Evolutionary conservation across 2,797 vertebrate genomes (phyloP).

Genomic region (Morus bassanus): DNA sequence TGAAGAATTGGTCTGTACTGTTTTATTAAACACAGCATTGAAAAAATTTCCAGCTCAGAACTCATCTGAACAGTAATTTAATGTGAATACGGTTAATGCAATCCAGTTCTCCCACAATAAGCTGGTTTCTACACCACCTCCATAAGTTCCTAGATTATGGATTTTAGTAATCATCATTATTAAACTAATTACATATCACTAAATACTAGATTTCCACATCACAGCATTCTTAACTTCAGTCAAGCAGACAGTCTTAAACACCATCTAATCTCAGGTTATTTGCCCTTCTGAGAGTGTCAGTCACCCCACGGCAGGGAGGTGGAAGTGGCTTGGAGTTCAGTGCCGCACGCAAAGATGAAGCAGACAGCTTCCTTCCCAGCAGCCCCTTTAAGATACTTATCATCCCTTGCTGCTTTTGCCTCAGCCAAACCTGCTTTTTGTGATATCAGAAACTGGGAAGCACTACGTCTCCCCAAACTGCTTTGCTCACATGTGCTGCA

Average conservation of each 20-base stretch:
- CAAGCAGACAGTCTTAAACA: not conserved
- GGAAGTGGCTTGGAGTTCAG: not conserved
- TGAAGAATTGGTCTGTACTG: not conserved
- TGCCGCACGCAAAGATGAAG: not conserved
- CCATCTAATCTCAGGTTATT: not conserved
- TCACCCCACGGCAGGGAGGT: not conserved
- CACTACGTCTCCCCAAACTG: not conserved
- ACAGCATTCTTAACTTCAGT: conserved; percentile 5
- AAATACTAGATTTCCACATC: conserved; percentile 26
- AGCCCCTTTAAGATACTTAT: not conserved
- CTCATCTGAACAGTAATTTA: not conserved
- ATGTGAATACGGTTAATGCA: not conserved
- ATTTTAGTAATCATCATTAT: conserved; percentile 35
- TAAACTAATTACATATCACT: conserved; percentile 33
- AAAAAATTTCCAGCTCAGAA: not conserved
- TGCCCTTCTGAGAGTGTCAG: not conserved
- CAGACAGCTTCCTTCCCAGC: not conserved
- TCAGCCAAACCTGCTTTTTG: not conserved
- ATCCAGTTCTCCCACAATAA: not conserved
- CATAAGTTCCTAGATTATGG: not conserved
- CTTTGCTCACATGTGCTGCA: not conserved
- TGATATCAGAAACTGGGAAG: not conserved
- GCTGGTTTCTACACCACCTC: not conserved
- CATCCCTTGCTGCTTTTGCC: not conserved
- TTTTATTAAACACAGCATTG: not conserved